Conservation (phyloP, 2,888 invertebrate species). For the Ectemnius continuus region DNA sequence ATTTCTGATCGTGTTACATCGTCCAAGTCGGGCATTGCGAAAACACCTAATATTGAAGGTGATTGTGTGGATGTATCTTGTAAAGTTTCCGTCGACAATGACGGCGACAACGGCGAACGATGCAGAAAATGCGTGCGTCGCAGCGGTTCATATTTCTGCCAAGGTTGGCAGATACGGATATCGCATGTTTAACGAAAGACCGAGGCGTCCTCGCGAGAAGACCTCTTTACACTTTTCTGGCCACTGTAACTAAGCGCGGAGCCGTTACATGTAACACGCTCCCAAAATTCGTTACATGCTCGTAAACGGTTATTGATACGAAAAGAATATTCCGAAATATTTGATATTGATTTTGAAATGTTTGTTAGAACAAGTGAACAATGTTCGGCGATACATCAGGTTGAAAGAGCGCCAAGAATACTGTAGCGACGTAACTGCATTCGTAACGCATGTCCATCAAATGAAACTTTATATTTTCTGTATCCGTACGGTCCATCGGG, state of each 20-base stretch:
- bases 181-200: conserved; percentile 53
- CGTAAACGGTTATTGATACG: too few relatives aligned
- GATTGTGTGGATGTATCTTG: conserved; percentile 9
- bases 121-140: conserved; percentile 59
- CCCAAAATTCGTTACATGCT: too few relatives aligned
- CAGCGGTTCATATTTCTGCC: conserved; percentile 57
- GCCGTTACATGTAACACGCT: too few relatives aligned
- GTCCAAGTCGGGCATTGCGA: conserved; percentile 1
- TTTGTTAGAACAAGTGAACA: too few relatives aligned
- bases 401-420: background rate
- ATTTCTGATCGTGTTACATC: too few relatives aligned
- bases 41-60: background rate
- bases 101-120: conserved; percentile 35
- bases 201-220: conserved; percentile 24
- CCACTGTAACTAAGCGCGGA: background rate
- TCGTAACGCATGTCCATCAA: too few relatives aligned
- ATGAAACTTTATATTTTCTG: too few relatives aligned
- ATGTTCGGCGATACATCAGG: too few relatives aligned
- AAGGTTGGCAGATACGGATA: conserved; percentile 46
- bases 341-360: too few relatives aligned
- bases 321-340: too few relatives aligned
- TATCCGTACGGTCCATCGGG: too few relatives aligned
- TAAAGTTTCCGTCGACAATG: conserved; percentile 15
- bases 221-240: conserved; percentile 21
- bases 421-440: too few relatives aligned